Conservation (phyloP, 2,113 vertebrate genomes). For the Heterochromis multidens region DNA sequence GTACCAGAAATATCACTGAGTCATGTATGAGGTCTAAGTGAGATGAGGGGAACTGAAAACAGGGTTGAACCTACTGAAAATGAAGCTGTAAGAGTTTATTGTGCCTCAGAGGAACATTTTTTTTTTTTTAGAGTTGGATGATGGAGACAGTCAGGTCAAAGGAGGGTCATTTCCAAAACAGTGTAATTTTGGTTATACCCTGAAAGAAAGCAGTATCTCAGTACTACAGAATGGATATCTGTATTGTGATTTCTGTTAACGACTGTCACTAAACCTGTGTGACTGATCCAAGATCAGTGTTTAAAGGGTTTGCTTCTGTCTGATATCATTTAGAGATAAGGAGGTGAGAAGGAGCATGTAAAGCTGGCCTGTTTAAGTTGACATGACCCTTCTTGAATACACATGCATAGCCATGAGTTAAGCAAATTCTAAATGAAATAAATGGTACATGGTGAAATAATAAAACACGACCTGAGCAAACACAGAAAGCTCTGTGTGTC, state of each 20-base stretch:
- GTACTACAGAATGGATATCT: not conserved
- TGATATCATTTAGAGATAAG: not conserved
- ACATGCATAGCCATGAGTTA: not conserved
- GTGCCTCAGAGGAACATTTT: slow-evolving; percentile 13
- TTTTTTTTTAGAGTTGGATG: not conserved
- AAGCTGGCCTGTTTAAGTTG: not conserved
- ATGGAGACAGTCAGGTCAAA: not conserved
- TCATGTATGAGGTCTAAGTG: not conserved
- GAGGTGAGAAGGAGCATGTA: not conserved
- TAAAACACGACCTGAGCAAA: slow-evolving; percentile 6
- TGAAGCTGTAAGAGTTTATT: not conserved
- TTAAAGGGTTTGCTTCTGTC: not conserved
- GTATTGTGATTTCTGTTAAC: not conserved
- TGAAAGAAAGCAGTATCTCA: not conserved
- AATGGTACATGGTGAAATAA: not conserved
- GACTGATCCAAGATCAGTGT: not conserved
- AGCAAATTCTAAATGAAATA: not conserved
- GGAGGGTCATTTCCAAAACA: not conserved
- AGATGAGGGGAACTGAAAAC: not conserved
- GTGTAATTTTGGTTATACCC: not conserved
- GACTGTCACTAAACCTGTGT: not conserved
- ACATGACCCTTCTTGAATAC: not conserved
- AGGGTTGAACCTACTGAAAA: not conserved
- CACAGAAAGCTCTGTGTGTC: not conserved
- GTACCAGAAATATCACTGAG: not conserved